Base-by-base conservation (phyloP, 1,140 invertebrate genomes). In the Zophobas morio region DNA sequence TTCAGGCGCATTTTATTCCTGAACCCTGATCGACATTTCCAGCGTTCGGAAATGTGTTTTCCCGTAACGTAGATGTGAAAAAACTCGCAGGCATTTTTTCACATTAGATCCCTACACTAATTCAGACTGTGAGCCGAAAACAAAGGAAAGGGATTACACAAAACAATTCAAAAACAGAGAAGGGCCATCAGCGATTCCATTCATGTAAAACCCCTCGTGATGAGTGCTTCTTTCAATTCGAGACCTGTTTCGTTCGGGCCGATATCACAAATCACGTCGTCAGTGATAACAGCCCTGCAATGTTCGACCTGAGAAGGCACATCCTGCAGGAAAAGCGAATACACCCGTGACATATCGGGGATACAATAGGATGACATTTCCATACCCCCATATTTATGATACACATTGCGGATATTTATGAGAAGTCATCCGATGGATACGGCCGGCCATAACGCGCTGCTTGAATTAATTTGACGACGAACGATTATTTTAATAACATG, bases 361-460 rank as follows among this genome's bases (percentile, higher is more conserved):
- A 34, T 42, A 66, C 60, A 66, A 66, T 40, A 66, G 60, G 34
- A n/a, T 66, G 60, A 66, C 60, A 40, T 46, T 66, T 40, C 60
- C 39, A 66, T 66, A 33, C 6, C 39, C 5, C 60, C 33, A 46
- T 66, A 66, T 66, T 66, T 66, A 66, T 66, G 60, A 42, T 33
- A 66, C 60, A 66, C 60, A 66, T 66, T 42, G 39, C 1, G 60
- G 60, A 66, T 66, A 66, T 66, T 66, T 66, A 66, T 66, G 60
- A 66, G 60, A 42, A 66, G 60, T 60, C 37, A 39, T 60, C 37
- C 60, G 39, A 51, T 20, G 39, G n/a, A n/a, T 42, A 36, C 6
- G 36, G 56, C 32, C 37, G 39, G 6, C n/a, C 37, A 40, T 60
- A 33, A 42, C 60, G 60, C 20, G 39, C 33, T 66, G 60, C 60